phyloP scores from a whole-genome alignment of 2,797 vertebrate species.

The Cossypha heuglini region DNA sequence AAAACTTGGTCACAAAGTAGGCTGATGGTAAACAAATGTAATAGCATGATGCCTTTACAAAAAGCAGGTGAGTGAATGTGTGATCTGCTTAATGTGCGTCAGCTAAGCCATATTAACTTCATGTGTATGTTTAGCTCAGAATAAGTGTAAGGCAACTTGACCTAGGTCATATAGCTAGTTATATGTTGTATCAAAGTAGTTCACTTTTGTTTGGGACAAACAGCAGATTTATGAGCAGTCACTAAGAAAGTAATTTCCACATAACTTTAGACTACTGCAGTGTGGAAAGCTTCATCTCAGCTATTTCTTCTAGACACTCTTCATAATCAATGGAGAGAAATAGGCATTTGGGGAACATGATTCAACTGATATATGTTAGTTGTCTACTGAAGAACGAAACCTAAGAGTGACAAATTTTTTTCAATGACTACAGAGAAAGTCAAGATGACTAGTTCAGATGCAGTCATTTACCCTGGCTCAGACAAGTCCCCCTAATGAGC shows the following conservation, averaged over 20 bases:
- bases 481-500: conserved; percentile 15
- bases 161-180: not conserved
- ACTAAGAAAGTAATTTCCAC: not conserved
- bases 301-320: not conserved
- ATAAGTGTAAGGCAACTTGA: not conserved
- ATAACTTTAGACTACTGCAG: not conserved
- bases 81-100: not conserved
- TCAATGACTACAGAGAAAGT: conserved; percentile 9
- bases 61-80: not conserved
- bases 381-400: not conserved
- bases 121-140: not conserved
- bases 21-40: not conserved
- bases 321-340: conserved; percentile 3
- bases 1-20: not conserved
- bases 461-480: conserved; percentile 10
- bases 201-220: not conserved
- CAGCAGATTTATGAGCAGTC: not conserved
- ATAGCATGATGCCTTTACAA: not conserved
- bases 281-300: not conserved
- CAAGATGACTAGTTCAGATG: not conserved
- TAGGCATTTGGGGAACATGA: not conserved
- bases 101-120: not conserved
- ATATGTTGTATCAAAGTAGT: not conserved
- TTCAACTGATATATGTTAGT: not conserved
- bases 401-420: not conserved